Percentiles rank a stretch among this genome's conserved stretches.
Conservation (phyloP, 2,113 vertebrate species). For the Melanerpes formicivorus region DNA sequence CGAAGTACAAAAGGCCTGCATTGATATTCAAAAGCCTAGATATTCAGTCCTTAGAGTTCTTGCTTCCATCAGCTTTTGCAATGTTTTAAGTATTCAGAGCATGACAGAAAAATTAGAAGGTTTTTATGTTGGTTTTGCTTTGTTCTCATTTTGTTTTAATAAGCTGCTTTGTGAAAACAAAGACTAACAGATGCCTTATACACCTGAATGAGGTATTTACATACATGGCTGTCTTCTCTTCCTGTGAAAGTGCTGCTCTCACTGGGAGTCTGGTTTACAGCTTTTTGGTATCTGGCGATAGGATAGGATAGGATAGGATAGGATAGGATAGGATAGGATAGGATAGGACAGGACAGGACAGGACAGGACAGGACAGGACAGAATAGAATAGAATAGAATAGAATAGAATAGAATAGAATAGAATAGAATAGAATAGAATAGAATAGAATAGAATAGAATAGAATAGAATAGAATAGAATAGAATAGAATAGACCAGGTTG, state of each 20-base stretch:
- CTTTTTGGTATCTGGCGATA: neutral
- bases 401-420: too few relatives aligned
- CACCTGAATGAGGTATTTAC: neutral
- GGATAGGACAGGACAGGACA: too few relatives aligned
- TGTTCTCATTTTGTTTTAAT: neutral
- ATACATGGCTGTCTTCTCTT: neutral
- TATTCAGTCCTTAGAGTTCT: neutral
- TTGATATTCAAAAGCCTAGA: neutral
- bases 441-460: too few relatives aligned
- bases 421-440: too few relatives aligned
- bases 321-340: too few relatives aligned
- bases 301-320: too few relatives aligned
- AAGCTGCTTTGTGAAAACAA: neutral
- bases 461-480: too few relatives aligned
- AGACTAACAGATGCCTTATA: conserved; percentile 22
- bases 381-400: too few relatives aligned
- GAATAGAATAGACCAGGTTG: too few relatives aligned
- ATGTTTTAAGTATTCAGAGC: conserved; percentile 37
- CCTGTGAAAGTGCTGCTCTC: neutral
- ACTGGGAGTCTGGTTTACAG: neutral
- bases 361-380: too few relatives aligned
- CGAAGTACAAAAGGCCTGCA: neutral
- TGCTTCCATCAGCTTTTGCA: neutral
- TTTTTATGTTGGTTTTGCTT: neutral
- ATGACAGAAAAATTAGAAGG: conserved; percentile 16